phyloP scores from a whole-genome alignment of 2,113 vertebrate genomes.

The Podilymbus podiceps region DNA sequence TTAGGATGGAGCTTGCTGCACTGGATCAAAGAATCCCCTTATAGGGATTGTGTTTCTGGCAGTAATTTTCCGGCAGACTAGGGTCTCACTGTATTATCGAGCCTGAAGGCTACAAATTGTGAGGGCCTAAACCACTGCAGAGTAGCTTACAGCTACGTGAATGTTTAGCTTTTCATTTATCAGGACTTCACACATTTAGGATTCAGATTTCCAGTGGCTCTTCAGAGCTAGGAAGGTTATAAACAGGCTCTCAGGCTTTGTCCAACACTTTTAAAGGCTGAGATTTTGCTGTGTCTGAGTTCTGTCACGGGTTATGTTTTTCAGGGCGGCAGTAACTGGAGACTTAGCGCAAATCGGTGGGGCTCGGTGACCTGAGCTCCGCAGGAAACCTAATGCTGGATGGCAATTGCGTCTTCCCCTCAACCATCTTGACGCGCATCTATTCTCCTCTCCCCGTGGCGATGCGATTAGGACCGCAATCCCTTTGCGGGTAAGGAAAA shows the following conservation, averaged over 20 bases:
- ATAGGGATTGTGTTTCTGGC: neutral
- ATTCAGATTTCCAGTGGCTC: conserved; percentile 27
- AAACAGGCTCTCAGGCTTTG: conserved; percentile 13
- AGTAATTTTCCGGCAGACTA: neutral
- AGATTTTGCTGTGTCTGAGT: neutral
- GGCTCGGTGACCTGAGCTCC: neutral
- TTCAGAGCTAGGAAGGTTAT: neutral
- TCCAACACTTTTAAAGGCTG: neutral
- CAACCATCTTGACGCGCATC: rapidly evolving
- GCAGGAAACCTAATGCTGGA: neutral
- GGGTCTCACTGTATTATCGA: neutral
- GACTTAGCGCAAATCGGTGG: neutral
- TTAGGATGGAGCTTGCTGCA: neutral
- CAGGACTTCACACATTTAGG: conserved; percentile 23
- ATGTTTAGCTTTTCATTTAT: conserved; percentile 17
- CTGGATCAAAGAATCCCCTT: neutral
- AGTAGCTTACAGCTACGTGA: conserved; percentile 27
- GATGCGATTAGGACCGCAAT: too few relatives aligned
- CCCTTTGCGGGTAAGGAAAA: neutral
- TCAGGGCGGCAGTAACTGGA: neutral
- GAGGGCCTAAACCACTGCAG: neutral
- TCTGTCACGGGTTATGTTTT: neutral
- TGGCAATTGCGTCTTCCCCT: neutral
- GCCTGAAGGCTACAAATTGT: neutral
- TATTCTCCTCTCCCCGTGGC: neutral